A percentile compares a stretch with the other conserved stretches of the same genome.
Conservation (phyloP, 2,888 invertebrate genomes). For the Minunthozetes semirufus region DNA sequence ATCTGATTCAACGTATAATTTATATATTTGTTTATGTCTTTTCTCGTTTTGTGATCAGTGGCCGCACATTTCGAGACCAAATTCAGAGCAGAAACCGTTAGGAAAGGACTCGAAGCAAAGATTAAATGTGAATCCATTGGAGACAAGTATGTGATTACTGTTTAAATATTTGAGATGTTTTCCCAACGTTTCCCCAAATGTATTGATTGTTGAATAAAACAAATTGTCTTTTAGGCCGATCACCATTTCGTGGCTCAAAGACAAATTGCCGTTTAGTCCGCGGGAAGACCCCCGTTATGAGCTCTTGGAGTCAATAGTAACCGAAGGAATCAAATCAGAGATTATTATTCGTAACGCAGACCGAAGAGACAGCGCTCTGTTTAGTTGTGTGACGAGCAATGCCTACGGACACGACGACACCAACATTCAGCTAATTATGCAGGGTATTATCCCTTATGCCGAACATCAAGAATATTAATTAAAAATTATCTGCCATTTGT, state of each 20-base stretch:
- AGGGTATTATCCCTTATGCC: constrained; percentile 2
- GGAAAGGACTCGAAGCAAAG: constrained; percentile 42
- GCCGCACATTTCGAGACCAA: constrained; percentile 44
- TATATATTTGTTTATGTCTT: not conserved
- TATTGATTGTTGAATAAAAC: not conserved
- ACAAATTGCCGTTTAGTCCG: constrained; percentile 43
- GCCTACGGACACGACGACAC: constrained; percentile 43
- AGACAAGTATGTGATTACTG: constrained; percentile 44
- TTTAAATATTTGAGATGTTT: constrained; percentile 5
- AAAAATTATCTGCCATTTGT: constrained; percentile 12
- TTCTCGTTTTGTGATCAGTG: constrained; percentile 37
- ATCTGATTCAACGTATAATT: not conserved
- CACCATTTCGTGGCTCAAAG: constrained; percentile 50
- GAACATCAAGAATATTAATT: not conserved
- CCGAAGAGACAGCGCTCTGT: constrained; percentile 41
- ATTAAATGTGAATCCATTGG: constrained; percentile 45
- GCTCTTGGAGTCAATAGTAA: constrained; percentile 39
- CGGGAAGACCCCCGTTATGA: constrained; percentile 39
- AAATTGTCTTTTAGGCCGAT: constrained; percentile 44
- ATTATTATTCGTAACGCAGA: constrained; percentile 42
- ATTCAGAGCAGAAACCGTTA: constrained; percentile 42
- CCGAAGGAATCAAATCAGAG: constrained; percentile 41
- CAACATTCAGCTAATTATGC: constrained; percentile 43
- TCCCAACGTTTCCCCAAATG: not conserved
- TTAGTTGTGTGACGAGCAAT: constrained; percentile 41